Conservation (phyloP, 2,888 invertebrate species). For the Leucania comma region DNA sequence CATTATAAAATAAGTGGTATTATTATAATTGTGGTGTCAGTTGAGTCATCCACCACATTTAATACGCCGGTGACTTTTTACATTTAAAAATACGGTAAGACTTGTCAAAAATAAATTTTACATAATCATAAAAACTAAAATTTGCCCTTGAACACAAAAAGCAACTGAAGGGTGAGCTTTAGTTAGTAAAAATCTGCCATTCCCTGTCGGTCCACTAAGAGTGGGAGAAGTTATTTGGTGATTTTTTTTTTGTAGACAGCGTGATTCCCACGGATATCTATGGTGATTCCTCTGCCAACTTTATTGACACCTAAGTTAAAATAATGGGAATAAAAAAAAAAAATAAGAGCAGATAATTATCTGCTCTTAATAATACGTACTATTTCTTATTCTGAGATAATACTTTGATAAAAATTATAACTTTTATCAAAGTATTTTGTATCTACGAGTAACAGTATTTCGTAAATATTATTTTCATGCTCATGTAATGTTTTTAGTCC, state of each 20-base stretch:
- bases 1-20: background rate
- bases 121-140: background rate
- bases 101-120: background rate
- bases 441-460: background rate
- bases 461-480: background rate
- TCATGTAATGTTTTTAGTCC: background rate
- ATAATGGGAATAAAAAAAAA: background rate
- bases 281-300: too few species aligned
- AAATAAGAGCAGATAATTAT: background rate
- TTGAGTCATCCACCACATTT: background rate
- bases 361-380: too few species aligned
- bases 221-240: background rate
- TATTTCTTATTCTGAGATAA: too few species aligned
- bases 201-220: too few species aligned
- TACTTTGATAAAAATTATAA: too few species aligned
- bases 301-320: background rate
- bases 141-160: too few species aligned
- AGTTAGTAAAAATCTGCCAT: too few species aligned
- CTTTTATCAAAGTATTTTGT: background rate
- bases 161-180: too few species aligned
- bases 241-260: conserved; percentile 1
- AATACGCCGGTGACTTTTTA: background rate
- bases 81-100: background rate
- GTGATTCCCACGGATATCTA: too few species aligned
- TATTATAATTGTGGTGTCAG: background rate